A percentile compares a stretch with the other conserved stretches of the same genome.
phyloP scores from a whole-genome alignment of 2,113 vertebrate genomes.

The Cervus canadensis region DNA sequence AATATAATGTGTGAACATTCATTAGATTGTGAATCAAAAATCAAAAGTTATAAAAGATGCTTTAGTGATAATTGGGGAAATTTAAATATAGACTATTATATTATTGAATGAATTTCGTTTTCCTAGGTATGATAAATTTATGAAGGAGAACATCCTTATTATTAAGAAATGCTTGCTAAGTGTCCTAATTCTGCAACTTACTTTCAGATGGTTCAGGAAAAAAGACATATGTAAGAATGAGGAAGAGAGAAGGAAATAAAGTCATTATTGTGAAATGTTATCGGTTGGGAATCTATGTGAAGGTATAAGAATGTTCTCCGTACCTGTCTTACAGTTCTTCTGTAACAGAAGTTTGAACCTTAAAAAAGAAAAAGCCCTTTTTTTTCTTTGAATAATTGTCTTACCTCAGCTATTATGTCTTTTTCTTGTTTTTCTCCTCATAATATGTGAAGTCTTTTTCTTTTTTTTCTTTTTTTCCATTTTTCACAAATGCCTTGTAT shows the following conservation, averaged over 20 bases:
- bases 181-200: neutral
- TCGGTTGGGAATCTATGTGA: neutral
- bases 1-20: neutral
- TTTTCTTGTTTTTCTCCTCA: neutral
- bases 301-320: neutral
- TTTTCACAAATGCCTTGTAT: neutral
- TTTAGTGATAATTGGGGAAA: neutral
- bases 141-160: neutral
- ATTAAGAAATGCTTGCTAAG: neutral
- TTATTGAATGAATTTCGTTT: conserved; percentile 8
- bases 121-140: neutral
- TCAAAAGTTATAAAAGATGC: neutral
- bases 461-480: neutral
- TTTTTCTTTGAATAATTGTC: conserved; percentile 18
- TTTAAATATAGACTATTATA: neutral
- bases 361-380: neutral
- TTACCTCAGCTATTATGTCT: neutral
- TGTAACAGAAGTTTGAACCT: neutral
- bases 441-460: neutral
- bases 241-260: neutral
- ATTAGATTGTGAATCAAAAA: conserved; percentile 19
- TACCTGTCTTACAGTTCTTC: neutral
- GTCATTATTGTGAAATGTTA: neutral
- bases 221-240: neutral
- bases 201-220: neutral